phyloP scores from a whole-genome alignment of 1,140 invertebrate genomes.

The Drosophila baimaii region DNA sequence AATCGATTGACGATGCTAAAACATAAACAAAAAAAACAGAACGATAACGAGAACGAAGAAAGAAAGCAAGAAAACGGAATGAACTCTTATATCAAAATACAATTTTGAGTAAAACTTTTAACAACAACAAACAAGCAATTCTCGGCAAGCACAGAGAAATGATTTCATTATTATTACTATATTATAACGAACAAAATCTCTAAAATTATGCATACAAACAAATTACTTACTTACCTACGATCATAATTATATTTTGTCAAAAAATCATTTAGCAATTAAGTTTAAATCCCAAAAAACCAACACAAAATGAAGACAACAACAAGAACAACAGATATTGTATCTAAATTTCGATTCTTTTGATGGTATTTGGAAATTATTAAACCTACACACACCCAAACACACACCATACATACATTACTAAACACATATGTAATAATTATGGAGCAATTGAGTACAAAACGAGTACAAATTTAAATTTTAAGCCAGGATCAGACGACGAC shows the following conservation, averaged over 20 bases:
- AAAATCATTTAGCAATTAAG: constrained; percentile 58
- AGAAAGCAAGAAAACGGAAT: constrained; percentile 16
- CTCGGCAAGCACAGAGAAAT: constrained; percentile 44
- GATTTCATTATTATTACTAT: constrained; percentile 30
- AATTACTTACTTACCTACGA: constrained; percentile 24
- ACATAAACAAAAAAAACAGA: constrained; percentile 14
- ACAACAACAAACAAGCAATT: constrained; percentile 36
- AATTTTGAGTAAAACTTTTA: constrained; percentile 77
- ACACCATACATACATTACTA: constrained; percentile 51
- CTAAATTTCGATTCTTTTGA: constrained; percentile 37
- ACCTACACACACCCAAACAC: constrained; percentile 55
- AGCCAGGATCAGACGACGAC: constrained; percentile 49
- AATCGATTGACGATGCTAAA: constrained; percentile 67
- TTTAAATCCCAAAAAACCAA: constrained; percentile 31
- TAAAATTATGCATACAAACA: constrained; percentile 23
- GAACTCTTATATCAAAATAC: constrained; percentile 80
- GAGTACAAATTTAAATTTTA: constrained; percentile 79
- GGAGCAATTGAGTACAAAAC: constrained; percentile 83
- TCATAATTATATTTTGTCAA: constrained; percentile 52
- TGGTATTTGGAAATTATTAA: constrained; percentile 47
- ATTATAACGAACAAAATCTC: constrained; percentile 19
- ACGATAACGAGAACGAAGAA: not conserved
- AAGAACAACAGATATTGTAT: constrained; percentile 40
- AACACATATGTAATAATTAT: constrained; percentile 77
- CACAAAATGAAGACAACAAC: constrained; percentile 14